Percentiles rank a stretch among this genome's conserved stretches.
phyloP scores from a whole-genome alignment of 2,888 invertebrate genomes.

The Troglohyphantes excavatus region DNA sequence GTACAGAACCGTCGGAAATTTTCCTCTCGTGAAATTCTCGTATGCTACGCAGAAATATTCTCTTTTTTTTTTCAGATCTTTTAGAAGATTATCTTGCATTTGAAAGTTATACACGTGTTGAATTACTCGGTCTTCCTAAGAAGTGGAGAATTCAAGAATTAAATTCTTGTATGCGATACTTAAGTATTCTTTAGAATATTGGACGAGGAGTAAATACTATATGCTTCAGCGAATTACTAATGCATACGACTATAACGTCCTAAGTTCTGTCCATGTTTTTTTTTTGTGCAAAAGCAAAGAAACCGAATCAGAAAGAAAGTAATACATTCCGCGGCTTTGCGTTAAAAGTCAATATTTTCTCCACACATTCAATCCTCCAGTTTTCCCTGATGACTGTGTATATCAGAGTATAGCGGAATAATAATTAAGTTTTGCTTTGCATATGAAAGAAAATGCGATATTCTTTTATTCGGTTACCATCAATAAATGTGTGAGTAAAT shows the following conservation, averaged over 20 bases:
- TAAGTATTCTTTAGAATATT: slow-evolving; percentile 8
- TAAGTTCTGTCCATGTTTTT: neutral
- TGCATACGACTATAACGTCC: too few relatives aligned
- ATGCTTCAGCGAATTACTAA: neutral
- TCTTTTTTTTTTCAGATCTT: slow-evolving; percentile 35
- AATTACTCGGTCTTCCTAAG: neutral
- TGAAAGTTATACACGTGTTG: neutral
- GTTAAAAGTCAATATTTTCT: too few relatives aligned
- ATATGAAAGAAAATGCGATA: too few relatives aligned
- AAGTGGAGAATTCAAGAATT: slow-evolving; percentile 18
- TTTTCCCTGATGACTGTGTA: too few relatives aligned
- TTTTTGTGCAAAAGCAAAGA: neutral
- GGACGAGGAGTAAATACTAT: too few relatives aligned
- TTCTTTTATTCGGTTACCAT: too few relatives aligned
- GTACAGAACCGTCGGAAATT: neutral
- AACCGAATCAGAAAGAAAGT: too few relatives aligned
- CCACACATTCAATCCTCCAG: too few relatives aligned
- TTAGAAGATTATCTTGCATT: slow-evolving; percentile 30
- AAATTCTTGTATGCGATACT: neutral
- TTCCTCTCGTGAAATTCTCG: neutral
- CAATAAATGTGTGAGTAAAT: too few relatives aligned
- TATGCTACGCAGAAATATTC: slow-evolving; percentile 17
- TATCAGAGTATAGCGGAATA: too few relatives aligned
- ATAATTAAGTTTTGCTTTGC: too few relatives aligned
- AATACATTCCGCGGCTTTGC: too few relatives aligned